Evolutionary conservation across 2,113 vertebrate genomes (phyloP).

Genomic region (Cynoglossus semilaevis): DNA sequence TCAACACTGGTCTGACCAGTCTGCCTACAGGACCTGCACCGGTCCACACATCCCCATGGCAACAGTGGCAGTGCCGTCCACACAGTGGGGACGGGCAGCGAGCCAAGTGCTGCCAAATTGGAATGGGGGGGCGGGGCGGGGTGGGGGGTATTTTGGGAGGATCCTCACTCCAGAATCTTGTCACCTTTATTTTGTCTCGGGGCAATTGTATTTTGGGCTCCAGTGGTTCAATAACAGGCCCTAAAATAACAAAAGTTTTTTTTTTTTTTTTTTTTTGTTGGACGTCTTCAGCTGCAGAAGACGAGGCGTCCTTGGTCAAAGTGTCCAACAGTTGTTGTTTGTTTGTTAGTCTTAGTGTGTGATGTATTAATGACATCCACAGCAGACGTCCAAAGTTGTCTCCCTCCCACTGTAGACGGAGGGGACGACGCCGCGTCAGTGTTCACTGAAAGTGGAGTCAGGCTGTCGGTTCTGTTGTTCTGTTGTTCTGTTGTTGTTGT

Average conservation of each 20-base stretch:
- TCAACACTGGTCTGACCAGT: conserved; percentile 49
- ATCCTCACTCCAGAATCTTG: conserved; percentile 57
- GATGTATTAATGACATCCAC: conserved; percentile 63
- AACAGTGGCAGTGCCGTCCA: conserved; percentile 77
- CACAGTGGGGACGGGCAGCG: conserved; percentile 78
- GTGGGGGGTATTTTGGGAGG: conserved; percentile 68
- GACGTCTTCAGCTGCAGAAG: too few species aligned
- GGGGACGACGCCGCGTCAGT: too few species aligned
- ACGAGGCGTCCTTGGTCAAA: too few species aligned
- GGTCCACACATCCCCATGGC: conserved; percentile 80
- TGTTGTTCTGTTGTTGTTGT: too few species aligned
- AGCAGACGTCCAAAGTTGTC: conserved; percentile 70
- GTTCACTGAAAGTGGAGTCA: conserved; percentile 74
- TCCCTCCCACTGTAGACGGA: conserved; percentile 58
- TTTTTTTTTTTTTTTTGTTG: too few species aligned
- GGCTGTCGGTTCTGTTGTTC: conserved; percentile 76
- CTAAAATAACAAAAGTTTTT: too few species aligned
- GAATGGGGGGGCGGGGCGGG: conserved; percentile 69
- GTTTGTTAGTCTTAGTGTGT: background rate
- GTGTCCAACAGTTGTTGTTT: conserved; percentile 30
- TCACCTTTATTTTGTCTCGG: conserved; percentile 61
- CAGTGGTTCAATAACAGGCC: conserved; percentile 47
- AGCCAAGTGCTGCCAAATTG: conserved; percentile 77
- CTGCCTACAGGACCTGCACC: conserved; percentile 72
- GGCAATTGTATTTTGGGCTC: conserved; percentile 59